These are phyloP conservation scores for Hermaeophaga mercurialis DNA, from an alignment of 2,888 invertebrate species.

Conservation along the genomic window DNA sequence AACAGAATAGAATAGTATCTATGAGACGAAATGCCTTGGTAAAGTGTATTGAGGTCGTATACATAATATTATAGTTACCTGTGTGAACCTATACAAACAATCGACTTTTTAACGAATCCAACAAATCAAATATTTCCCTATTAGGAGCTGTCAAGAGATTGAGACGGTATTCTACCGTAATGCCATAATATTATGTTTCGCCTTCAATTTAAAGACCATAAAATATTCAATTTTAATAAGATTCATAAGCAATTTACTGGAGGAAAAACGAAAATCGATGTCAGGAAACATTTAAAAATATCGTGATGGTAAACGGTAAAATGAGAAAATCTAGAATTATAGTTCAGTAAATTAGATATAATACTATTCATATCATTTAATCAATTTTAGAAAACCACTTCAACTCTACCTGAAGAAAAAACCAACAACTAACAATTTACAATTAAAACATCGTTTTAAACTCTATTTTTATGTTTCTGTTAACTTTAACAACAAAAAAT, in stretches of 20 bases:
- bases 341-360: no score
- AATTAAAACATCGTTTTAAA: no score
- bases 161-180: neutral
- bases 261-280: conserved; percentile 15
- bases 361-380: no score
- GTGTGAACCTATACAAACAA: neutral
- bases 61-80: no score
- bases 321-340: neutral
- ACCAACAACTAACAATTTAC: no score
- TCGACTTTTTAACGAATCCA: neutral
- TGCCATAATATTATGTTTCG: conserved; percentile 1
- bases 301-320: conserved; percentile 15
- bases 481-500: neutral
- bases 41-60: no score
- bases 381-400: no score
- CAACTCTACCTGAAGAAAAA: no score
- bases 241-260: conserved; percentile 6
- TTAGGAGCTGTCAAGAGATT: neutral
- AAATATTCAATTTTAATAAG: conserved; percentile 21
- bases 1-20: no score
- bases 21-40: no score
- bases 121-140: neutral
- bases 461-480: no score
- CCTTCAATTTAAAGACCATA: conserved; percentile 9
- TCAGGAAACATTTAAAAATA: conserved; percentile 9